phyloP scores from a whole-genome alignment of 2,888 invertebrate species.

The Oxycera nigricornis region DNA sequence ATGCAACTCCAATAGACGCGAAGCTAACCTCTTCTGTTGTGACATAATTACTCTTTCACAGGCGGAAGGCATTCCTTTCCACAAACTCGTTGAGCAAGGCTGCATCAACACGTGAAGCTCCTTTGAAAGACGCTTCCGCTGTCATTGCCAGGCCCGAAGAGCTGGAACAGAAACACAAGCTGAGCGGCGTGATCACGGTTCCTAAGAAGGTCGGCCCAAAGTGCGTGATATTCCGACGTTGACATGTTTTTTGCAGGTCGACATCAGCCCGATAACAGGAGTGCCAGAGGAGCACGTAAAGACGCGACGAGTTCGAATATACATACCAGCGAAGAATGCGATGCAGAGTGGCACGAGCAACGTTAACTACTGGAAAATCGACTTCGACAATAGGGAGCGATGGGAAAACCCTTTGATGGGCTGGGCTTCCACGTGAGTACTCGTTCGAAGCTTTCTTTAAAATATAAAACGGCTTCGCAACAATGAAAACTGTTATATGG shows the following conservation, averaged over 20 bases:
- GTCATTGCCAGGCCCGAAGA: constrained; percentile 58
- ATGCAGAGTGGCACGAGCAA: constrained; percentile 98
- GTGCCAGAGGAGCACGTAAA: constrained; percentile 91
- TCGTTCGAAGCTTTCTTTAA: no score
- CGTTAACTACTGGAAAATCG: constrained; percentile 89
- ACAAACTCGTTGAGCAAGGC: constrained; percentile 40
- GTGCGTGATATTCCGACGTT: no score
- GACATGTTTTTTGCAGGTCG: constrained; percentile 63
- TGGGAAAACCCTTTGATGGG: constrained; percentile 99
- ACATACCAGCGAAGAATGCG: constrained; percentile 88
- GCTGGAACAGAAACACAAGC: constrained; percentile 56
- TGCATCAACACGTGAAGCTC: constrained; percentile 53
- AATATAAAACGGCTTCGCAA: no score
- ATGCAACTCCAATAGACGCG: no score
- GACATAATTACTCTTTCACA: constrained; percentile 41
- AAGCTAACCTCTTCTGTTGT: constrained; percentile 3
- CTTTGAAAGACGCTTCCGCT: constrained; percentile 55
- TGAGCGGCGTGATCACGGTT: constrained; percentile 58
- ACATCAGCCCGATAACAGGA: constrained; percentile 78
- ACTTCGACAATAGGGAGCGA: constrained; percentile 93
- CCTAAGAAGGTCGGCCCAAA: constrained; percentile 51
- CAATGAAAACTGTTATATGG: no score
- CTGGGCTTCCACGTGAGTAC: constrained; percentile 86
- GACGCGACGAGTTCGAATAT: constrained; percentile 85
- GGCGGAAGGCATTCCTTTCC: constrained; percentile 44